A percentile compares a stretch with the other conserved stretches of the same genome.
Evolutionary conservation across 2,113 vertebrate genomes (phyloP).

Genomic region (Promerops cafer): DNA sequence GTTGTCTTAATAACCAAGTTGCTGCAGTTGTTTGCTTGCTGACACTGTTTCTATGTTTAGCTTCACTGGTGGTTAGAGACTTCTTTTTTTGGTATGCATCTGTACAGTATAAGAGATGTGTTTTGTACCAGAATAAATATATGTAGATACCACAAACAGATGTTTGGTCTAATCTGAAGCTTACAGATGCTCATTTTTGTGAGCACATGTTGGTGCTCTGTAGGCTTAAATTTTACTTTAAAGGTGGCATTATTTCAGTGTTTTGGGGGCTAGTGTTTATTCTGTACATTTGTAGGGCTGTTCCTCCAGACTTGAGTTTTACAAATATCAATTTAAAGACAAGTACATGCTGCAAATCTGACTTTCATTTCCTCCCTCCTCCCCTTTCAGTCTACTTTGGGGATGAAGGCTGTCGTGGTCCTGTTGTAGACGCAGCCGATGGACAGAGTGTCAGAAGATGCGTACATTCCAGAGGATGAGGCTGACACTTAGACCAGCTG

Average conservation of each 20-base stretch:
- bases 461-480: constrained; percentile 42
- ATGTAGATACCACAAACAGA: neutral
- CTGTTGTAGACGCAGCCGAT: constrained; percentile 38
- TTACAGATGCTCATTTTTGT: neutral
- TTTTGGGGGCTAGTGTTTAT: neutral
- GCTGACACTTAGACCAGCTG: constrained; percentile 17
- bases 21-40: neutral
- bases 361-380: constrained; percentile 31
- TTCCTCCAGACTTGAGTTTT: neutral
- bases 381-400: constrained; percentile 78
- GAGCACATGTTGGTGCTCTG: neutral
- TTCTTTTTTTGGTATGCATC: neutral
- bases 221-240: neutral
- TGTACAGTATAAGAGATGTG: neutral
- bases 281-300: neutral
- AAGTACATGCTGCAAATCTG: neutral
- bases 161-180: neutral
- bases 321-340: neutral
- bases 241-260: neutral
- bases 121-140: neutral
- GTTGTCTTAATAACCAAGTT: neutral
- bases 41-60: neutral
- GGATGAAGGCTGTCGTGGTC: constrained; percentile 67
- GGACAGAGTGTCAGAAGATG: constrained; percentile 57
- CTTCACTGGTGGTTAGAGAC: neutral